Base-by-base conservation (phyloP, 2,888 invertebrate species). In the Acleris holmiana region DNA sequence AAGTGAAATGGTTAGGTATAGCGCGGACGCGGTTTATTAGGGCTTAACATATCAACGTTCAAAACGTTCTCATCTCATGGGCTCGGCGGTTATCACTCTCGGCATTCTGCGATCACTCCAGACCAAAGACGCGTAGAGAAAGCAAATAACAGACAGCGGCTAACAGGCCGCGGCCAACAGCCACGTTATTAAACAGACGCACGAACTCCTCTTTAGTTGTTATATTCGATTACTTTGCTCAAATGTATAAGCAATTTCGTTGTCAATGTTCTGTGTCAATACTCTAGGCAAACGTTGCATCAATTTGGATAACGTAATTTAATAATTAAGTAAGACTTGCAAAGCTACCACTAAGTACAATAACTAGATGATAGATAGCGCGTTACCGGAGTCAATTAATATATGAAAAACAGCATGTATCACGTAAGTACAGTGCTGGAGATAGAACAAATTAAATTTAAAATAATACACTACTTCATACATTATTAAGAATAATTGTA, bases 341-440 rank as follows among this genome's bases (percentile, higher is more conserved):
- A 76, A 83, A 81, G 74, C 79, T 86, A 85, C 82, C 80, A 79
- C 71, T 85, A 85, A 90, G 89, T 89, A 91, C 90, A 90, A 89
- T 89, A 87, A 87, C 72, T 87, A 89, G 84, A 73, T 74, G 66
- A 73, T 85, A 85, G 76, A 76, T 81, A 80, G 76, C 78, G 74
- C 69, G 82, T 85, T 86, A 85, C 85, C 83, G 83, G 78, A 82
- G 89, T 90, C 89, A 90, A 90, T 90, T 89, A 88, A 72, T 72
- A 79, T 80, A 74, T 71, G 76, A 72, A 76, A 75, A 73, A 74
- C 76, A 74, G 69, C 76, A 79, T 77, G 29, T 49, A 54, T 49
- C 65, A 54, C 69, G 62, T 50, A 67, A 63, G 60, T 65, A 65
- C 67, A 67, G 56, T 71, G 71, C 68, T 61, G 69, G 69, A 67